These are phyloP conservation scores for Umimayanthus kanabou DNA, from an alignment of 92 coral and sea anemone genomes.

Conservation along the genomic window DNA sequence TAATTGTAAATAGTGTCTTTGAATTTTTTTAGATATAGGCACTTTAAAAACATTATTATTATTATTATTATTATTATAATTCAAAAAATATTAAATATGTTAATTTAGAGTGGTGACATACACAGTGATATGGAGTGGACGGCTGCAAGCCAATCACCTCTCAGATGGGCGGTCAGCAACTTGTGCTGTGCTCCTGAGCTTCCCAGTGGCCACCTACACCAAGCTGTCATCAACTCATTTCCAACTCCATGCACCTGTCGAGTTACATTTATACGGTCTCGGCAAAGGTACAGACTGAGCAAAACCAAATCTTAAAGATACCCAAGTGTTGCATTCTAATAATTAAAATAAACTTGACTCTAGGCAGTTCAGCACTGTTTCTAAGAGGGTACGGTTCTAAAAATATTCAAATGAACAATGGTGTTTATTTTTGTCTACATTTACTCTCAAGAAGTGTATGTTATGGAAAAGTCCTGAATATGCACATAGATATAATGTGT, in stretches of 20 bases:
- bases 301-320: background rate
- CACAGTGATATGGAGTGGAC: constrained; percentile 51
- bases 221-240: constrained; percentile 98
- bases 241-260: constrained; percentile 85
- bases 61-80: too few species aligned
- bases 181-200: constrained; percentile 87
- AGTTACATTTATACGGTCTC: constrained; percentile 90
- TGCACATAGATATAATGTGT: too few species aligned
- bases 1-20: too few species aligned
- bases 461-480: background rate
- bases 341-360: too few species aligned
- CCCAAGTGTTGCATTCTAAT: too few species aligned
- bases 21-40: too few species aligned
- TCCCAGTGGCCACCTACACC: constrained; percentile 87
- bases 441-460: background rate
- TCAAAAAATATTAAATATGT: background rate
- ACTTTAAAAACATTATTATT: too few species aligned
- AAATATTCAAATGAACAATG: background rate
- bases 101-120: constrained; percentile 44
- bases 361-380: background rate
- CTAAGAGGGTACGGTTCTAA: background rate
- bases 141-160: constrained; percentile 27
- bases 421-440: background rate
- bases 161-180: constrained; percentile 81
- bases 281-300: constrained; percentile 69